Conservation (phyloP, 2,113 vertebrate species). For the Vidua chalybeata region DNA sequence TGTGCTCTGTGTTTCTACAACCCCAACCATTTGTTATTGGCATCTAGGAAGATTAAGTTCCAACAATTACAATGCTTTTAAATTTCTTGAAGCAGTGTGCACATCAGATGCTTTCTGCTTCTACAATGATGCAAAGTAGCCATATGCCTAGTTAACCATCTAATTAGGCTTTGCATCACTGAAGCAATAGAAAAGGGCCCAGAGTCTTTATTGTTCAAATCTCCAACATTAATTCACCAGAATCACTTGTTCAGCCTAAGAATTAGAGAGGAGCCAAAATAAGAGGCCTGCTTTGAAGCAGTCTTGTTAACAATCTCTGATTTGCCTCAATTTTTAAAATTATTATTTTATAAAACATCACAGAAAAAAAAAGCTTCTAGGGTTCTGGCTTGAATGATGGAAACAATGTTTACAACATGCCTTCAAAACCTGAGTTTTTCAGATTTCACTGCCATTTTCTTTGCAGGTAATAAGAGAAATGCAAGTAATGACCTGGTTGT, state of each 20-base stretch:
- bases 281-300: not conserved
- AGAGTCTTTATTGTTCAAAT: conserved; percentile 26
- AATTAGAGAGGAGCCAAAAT: not conserved
- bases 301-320: not conserved
- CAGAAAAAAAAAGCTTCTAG: not conserved
- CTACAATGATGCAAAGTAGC: conserved; percentile 44
- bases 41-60: not conserved
- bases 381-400: not conserved
- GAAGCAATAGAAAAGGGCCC: conserved; percentile 10
- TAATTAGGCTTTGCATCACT: conserved; percentile 46
- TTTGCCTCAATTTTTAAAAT: not conserved
- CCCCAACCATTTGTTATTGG: not conserved
- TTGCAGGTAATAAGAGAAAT: not conserved
- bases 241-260: conserved; percentile 7
- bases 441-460: not conserved
- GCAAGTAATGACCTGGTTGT: not conserved
- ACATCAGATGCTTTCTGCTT: not conserved
- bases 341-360: not conserved
- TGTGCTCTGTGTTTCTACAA: not conserved
- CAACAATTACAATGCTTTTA: not conserved
- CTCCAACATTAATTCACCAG: conserved; percentile 38
- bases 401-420: not conserved
- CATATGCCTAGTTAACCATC: conserved; percentile 29
- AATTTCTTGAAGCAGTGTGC: not conserved
- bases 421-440: not conserved